Evolutionary conservation across 2,113 vertebrate species (phyloP), one percentile per base, ranked within the genome.

Genomic region (Balaeniceps rex): DNA sequence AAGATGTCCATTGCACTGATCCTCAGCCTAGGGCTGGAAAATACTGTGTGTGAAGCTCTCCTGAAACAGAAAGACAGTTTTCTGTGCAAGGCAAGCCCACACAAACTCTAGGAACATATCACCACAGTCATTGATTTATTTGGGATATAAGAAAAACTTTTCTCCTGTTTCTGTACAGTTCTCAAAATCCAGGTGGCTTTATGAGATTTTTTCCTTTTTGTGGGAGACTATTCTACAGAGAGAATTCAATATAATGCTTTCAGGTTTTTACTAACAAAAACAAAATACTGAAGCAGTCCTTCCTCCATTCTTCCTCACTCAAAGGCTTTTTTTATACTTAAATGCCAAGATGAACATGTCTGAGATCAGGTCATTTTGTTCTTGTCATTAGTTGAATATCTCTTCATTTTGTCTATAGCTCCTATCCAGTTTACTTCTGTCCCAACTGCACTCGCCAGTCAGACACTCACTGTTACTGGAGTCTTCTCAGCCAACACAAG

Each of bases 401-500:
- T 60, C 10, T 63, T 80, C 25, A 69, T 52, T 66, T 77, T 77
- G 6, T 71, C 38, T 66, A 4, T 58, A 91, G n/a, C 14, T 6
- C 12, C 5, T 74, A 7, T 15, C 19, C 4, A 19, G 36, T 65
- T 72, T 88, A 1, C 26, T 83, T 83, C 81, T 60, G 14, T 78
- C 57, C 69, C 51, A 92, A 0, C 46, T 38, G 38, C 51, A 21
- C 19, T 75, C 33, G 28, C 14, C 12, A 51, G 24, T 68, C 46
- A 88, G 83, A 63, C 1, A 1, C 14, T 70, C 0, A 0, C 26
- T 74, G 7, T 51, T 51, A 51, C 21, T 3, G 8, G 17, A 54
- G 12, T 36, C 72, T 79, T 82, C 74, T 86, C 44, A 69, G 42
- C 38, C 72, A 84, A 66, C 33, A 51, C 25, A 87, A 68, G 34